Base-by-base conservation (phyloP, 2,113 vertebrate genomes). In the Poecile atricapillus region DNA sequence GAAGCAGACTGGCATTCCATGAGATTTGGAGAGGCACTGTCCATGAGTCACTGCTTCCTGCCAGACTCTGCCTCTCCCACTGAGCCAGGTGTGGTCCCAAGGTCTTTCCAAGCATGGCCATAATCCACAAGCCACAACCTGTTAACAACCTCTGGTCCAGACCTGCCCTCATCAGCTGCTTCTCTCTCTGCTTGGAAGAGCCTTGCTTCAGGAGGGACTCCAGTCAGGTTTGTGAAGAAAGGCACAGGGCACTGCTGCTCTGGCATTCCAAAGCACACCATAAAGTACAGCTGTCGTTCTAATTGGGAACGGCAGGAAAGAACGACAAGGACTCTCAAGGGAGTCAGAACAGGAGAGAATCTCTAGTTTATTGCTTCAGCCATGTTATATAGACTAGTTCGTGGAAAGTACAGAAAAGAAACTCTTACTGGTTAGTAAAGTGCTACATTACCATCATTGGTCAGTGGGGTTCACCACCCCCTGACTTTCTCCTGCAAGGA, bases 21-120 rank as follows among this genome's bases (percentile, higher is more conserved):
- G 5, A 68, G 55, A n/a, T 25, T 49, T 70, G 15, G 23, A 75
- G 30, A 28, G 80, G 30, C 33, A 49, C 18, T 3, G 2, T 8
- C 39, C 0, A 0, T 28, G 63, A 52, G 15, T 64, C 27, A 9
- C 33, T 52, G 5, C 39, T 28, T 50, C 41, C 41, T 70, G 33
- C 9, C 75, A 69, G 46, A 21, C 17, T 43, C 22, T 73, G 63
- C 23, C 20, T 77, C 41, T 73, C 41, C 43, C 58, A 19, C 2
- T 0, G 13, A 55, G 18, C 27, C 7, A 1, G 60, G 14, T 21
- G 44, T 50, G 62, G 17, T 87, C 44, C 23, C 76, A 56, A 60
- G n/a, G 18, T 20, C n/a, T 33, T 81, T 41, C 25, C 23, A 39
- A 60, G 25, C 11, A 5, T 9, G 24, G 18, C 39, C 47, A 22